A percentile compares a stretch with the other conserved stretches of the same genome.
phyloP scores from a whole-genome alignment of 2,113 vertebrate genomes.

The Leptocoma aspasia region DNA sequence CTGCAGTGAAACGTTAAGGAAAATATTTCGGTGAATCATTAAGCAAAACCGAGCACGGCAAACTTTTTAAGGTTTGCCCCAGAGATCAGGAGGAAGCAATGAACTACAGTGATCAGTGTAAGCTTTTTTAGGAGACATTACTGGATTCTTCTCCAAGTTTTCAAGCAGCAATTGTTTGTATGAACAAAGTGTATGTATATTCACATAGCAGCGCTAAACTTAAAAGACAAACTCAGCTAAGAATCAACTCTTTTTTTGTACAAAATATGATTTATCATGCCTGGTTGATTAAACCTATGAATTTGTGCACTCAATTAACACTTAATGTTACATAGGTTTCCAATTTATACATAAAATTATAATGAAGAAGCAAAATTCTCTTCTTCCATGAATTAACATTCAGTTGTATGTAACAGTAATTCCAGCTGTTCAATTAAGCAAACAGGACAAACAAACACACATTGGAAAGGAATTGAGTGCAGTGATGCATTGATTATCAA shows the following conservation, averaged over 20 bases:
- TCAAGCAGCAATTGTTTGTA: neutral
- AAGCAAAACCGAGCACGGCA: neutral
- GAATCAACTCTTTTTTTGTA: neutral
- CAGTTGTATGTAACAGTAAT: slow-evolving; percentile 77
- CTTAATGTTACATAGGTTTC: slow-evolving; percentile 56
- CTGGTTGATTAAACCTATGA: slow-evolving; percentile 36
- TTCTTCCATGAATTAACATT: slow-evolving; percentile 75
- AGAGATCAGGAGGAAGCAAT: neutral
- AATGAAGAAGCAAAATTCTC: slow-evolving; percentile 60
- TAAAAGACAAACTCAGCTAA: neutral
- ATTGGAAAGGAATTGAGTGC: slow-evolving; percentile 74
- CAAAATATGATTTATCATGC: neutral
- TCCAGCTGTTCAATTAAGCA: slow-evolving; percentile 82
- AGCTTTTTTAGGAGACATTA: neutral
- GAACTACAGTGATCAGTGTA: neutral
- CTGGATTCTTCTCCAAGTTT: neutral
- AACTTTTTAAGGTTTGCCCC: neutral
- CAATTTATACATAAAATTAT: slow-evolving; percentile 72
- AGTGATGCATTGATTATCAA: slow-evolving; percentile 76
- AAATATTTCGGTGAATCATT: neutral
- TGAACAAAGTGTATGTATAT: neutral
- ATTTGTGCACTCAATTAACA: slow-evolving; percentile 47
- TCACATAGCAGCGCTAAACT: neutral
- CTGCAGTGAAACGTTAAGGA: neutral
- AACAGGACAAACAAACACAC: slow-evolving; percentile 75